A percentile compares a stretch with the other conserved stretches of the same genome.
Conservation (phyloP, 1,140 invertebrate genomes). For the Tetramorium parvispinum region DNA sequence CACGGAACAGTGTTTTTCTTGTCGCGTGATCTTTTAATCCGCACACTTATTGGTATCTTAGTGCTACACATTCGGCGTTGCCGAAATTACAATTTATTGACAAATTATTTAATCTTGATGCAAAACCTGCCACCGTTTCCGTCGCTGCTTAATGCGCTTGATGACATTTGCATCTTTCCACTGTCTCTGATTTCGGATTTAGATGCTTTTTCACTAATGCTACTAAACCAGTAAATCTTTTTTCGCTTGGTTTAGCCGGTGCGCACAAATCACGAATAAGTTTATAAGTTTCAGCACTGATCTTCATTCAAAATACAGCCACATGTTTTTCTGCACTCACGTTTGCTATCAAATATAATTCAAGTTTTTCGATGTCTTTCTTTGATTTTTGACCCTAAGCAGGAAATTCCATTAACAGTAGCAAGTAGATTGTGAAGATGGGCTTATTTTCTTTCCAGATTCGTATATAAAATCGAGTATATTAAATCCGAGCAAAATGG, state of each 20-base stretch:
- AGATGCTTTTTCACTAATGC: not conserved
- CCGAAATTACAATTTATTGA: not conserved
- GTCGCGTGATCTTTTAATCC: not conserved
- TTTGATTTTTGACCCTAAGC: too few species aligned
- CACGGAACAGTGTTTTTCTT: not conserved
- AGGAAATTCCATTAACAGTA: too few species aligned
- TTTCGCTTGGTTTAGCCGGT: not conserved
- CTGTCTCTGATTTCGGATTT: not conserved
- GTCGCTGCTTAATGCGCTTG: not conserved
- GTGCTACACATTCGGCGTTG: not conserved
- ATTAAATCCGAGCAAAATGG: too few species aligned
- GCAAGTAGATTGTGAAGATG: too few species aligned
- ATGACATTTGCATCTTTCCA: not conserved
- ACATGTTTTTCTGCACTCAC: not conserved
- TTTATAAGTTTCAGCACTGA: not conserved
- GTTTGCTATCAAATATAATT: not conserved
- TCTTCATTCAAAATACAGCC: not conserved
- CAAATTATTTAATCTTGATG: not conserved
- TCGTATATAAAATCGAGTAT: too few species aligned
- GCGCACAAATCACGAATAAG: not conserved
- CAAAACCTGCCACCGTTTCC: not conserved
- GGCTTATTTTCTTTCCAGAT: too few species aligned
- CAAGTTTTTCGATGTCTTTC: not conserved
- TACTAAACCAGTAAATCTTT: not conserved
- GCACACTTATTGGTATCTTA: not conserved